Percentiles rank a stretch among this genome's conserved stretches.
phyloP scores from a whole-genome alignment of 2,888 invertebrate species.

The Coelinius sp. region DNA sequence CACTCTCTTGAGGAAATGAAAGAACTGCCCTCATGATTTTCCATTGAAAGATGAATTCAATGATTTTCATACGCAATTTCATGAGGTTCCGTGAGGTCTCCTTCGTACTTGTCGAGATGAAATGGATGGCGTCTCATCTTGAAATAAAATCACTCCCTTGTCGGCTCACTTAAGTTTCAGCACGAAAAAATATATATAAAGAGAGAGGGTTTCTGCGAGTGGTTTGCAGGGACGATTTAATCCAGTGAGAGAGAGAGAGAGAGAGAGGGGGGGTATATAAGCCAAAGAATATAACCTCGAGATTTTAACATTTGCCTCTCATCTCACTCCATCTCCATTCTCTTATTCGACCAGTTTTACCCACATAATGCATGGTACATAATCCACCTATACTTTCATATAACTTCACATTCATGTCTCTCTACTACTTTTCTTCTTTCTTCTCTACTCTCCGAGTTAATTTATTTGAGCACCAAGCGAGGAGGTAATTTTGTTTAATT shows the following conservation, averaged over 20 bases:
- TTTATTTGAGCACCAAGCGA: conserved; percentile 54
- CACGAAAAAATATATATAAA: conserved; percentile 27
- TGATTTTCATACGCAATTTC: conserved; percentile 32
- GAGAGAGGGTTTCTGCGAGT: conserved; percentile 17
- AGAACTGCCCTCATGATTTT: conserved; percentile 21
- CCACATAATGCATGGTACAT: neutral
- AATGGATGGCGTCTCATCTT: conserved; percentile 41
- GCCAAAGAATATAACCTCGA: neutral
- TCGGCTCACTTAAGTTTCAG: conserved; percentile 40
- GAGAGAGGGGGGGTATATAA: conserved; percentile 17
- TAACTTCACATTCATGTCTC: neutral
- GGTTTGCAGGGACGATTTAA: conserved; percentile 39
- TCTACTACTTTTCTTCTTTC: conserved; percentile 10
- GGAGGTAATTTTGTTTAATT: conserved; percentile 66
- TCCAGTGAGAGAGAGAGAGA: conserved; percentile 16
- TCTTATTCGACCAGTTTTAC: neutral
- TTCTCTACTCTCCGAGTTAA: conserved; percentile 53
- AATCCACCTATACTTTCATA: neutral
- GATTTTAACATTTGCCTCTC: conserved; percentile 18
- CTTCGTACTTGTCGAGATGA: conserved; percentile 25
- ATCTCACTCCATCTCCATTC: neutral
- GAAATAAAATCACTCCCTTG: conserved; percentile 41
- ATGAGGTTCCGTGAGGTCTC: conserved; percentile 34
- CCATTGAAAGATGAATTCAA: conserved; percentile 31
- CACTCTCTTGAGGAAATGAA: neutral